Evolutionary conservation across 2,888 invertebrate genomes (phyloP).

Genomic region (Rhamnusium bicolor): DNA sequence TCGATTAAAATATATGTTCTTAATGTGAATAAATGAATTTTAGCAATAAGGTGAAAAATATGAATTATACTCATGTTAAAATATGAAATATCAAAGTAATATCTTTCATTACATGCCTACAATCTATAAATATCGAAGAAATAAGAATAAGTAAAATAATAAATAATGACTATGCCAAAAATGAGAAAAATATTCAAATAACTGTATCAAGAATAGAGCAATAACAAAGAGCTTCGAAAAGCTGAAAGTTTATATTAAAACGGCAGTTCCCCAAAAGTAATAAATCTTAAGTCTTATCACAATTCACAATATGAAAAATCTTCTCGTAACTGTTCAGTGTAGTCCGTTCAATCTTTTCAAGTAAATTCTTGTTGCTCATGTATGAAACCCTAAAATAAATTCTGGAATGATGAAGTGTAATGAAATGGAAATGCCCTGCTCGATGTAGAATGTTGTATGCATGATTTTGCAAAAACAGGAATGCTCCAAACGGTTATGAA

Average conservation of each 20-base stretch:
- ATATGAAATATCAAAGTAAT: neutral
- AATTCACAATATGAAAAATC: conserved; percentile 53
- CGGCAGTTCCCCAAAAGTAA: conserved; percentile 39
- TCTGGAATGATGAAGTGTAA: conserved; percentile 49
- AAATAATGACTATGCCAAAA: neutral
- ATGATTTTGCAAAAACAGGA: conserved; percentile 47
- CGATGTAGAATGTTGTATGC: conserved; percentile 31
- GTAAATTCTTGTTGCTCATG: conserved; percentile 51
- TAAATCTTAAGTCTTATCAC: conserved; percentile 52
- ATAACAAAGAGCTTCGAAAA: conserved; percentile 25
- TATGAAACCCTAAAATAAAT: conserved; percentile 44
- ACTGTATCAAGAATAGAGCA: conserved; percentile 27
- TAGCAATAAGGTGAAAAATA: no score
- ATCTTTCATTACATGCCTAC: no score
- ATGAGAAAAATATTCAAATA: conserved; percentile 37
- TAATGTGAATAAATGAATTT: no score
- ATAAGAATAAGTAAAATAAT: neutral
- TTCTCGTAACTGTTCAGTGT: conserved; percentile 37
- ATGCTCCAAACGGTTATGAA: conserved; percentile 35
- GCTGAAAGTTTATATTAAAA: conserved; percentile 51
- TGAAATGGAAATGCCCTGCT: conserved; percentile 50
- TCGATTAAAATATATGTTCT: no score
- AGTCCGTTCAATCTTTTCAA: conserved; percentile 49
- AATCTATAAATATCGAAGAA: conserved; percentile 15
- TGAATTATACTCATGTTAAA: neutral